phyloP scores from a whole-genome alignment of 2,888 invertebrate species.

The Conus canariensis region DNA sequence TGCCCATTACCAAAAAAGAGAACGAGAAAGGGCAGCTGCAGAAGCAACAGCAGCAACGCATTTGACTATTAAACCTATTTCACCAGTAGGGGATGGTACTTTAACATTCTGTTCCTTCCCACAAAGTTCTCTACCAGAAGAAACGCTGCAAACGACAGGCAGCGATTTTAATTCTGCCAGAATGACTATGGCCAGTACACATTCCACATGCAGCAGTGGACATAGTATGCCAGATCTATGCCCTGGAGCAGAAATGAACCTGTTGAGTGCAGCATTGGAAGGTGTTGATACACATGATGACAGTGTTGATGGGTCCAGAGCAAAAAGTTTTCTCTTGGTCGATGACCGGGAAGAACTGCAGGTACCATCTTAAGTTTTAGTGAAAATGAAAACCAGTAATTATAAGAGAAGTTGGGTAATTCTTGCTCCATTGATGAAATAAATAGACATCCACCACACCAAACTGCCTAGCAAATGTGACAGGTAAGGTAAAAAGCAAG shows the following conservation, averaged over 20 bases:
- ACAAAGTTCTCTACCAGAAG: conserved; percentile 40
- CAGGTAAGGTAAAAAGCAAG: too few relatives aligned
- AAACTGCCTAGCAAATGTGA: too few relatives aligned
- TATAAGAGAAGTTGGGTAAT: too few relatives aligned
- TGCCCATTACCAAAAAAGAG: conserved; percentile 52
- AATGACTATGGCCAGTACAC: conserved; percentile 60
- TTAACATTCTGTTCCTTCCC: conserved; percentile 73
- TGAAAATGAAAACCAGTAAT: too few relatives aligned
- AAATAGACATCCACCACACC: too few relatives aligned
- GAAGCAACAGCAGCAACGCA: conserved; percentile 45
- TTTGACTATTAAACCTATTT: conserved; percentile 64
- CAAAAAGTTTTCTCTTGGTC: conserved; percentile 73
- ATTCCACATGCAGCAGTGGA: conserved; percentile 62
- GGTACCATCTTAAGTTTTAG: conserved; percentile 56
- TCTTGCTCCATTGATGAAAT: too few relatives aligned
- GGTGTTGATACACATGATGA: conserved; percentile 60
- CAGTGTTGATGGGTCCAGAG: conserved; percentile 36
- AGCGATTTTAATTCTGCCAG: conserved; percentile 24
- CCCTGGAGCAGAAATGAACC: conserved; percentile 53
- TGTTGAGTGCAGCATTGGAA: conserved; percentile 56
- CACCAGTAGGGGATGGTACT: conserved; percentile 67
- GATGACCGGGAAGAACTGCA: conserved; percentile 76
- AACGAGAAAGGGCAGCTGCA: conserved; percentile 56
- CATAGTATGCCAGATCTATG: conserved; percentile 66
- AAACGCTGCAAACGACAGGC: conserved; percentile 32